Conservation (phyloP, 2,797 vertebrate species). For the Hoplostethus atlanticus region DNA sequence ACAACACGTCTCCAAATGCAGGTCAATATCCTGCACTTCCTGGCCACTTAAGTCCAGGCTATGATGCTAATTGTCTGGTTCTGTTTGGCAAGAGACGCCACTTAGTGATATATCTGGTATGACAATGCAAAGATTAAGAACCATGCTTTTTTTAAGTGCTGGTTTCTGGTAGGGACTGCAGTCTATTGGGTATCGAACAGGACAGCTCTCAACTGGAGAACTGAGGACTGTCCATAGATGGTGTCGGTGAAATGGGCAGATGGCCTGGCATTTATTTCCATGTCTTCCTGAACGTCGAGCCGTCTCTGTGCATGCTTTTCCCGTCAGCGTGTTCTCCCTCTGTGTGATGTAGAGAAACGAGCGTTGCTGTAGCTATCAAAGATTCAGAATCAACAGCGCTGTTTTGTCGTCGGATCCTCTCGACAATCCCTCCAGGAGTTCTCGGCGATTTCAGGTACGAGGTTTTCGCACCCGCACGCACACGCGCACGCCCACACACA, state of each 20-base stretch:
- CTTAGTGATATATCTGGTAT: conserved; percentile 32
- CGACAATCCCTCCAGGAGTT: conserved; percentile 43
- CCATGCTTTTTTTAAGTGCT: background rate
- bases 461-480: conserved; percentile 27
- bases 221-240: conserved; percentile 33
- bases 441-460: conserved; percentile 39
- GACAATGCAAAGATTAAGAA: conserved; percentile 29
- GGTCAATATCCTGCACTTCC: conserved; percentile 63
- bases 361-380: conserved; percentile 53
- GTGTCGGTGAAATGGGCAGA: conserved; percentile 50
- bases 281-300: conserved; percentile 14
- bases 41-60: conserved; percentile 40
- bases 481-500: conserved; percentile 34
- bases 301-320: conserved; percentile 41
- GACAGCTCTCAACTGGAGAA: conserved; percentile 38
- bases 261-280: conserved; percentile 44
- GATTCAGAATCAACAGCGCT: conserved; percentile 40
- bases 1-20: conserved; percentile 70
- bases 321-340: conserved; percentile 25
- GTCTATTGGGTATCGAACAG: conserved; percentile 24
- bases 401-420: conserved; percentile 42
- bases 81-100: conserved; percentile 2
- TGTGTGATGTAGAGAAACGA: conserved; percentile 53
- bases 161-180: conserved; percentile 11
- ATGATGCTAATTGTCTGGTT: background rate